Conservation (phyloP, 2,888 invertebrate genomes). For the Tuberolachnus salignus region DNA sequence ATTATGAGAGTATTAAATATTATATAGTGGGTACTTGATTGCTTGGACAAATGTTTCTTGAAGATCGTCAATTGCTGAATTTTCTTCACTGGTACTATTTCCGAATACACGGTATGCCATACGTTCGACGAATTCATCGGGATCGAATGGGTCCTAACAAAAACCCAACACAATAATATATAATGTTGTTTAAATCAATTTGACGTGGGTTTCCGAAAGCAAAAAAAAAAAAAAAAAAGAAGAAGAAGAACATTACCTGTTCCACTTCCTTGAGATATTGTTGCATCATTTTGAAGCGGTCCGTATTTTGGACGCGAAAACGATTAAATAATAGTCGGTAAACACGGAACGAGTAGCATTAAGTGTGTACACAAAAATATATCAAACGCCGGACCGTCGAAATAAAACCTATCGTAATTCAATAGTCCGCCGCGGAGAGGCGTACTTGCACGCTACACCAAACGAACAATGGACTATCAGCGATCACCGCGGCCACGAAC, state of each 20-base stretch:
- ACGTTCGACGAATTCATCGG: conserved; percentile 96
- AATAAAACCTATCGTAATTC: too few species aligned
- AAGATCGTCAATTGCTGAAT: conserved; percentile 83
- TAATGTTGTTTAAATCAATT: not conserved
- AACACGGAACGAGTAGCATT: not conserved
- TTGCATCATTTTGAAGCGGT: conserved; percentile 75
- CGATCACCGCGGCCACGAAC: too few species aligned
- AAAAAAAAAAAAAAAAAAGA: too few species aligned
- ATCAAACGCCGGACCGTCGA: too few species aligned
- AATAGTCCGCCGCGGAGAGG: too few species aligned
- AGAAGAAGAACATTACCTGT: conserved; percentile 71
- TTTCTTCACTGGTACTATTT: conserved; percentile 65
- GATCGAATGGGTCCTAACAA: conserved; percentile 91
- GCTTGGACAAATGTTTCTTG: conserved; percentile 93
- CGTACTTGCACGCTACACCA: too few species aligned
- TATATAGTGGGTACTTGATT: conserved; percentile 68
- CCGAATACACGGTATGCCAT: conserved; percentile 93
- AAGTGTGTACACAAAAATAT: too few species aligned
- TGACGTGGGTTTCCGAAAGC: not conserved
- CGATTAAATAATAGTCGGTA: not conserved
- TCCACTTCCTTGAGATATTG: conserved; percentile 87
- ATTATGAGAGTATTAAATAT: not conserved
- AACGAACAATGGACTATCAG: too few species aligned
- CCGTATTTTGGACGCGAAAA: not conserved
- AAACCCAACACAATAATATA: conserved; percentile 38